These are phyloP conservation scores for Actenoides hombroni DNA, from an alignment of 2,113 vertebrate species.

Conservation along the genomic window DNA sequence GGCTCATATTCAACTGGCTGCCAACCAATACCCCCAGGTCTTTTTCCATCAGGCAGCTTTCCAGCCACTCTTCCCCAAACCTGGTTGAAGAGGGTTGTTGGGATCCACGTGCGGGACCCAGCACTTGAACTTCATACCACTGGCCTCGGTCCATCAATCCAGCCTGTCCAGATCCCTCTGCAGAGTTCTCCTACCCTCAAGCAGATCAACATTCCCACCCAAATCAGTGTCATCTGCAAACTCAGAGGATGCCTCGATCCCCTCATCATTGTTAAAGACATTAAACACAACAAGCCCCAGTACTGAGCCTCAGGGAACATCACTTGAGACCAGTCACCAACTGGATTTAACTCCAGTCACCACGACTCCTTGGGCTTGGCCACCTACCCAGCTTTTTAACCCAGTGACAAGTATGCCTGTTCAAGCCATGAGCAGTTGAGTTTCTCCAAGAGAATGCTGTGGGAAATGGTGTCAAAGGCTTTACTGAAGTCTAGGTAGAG, in stretches of 20 bases:
- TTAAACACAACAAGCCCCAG: neutral
- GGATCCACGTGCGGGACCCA: neutral
- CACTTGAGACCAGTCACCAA: neutral
- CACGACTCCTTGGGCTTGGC: no score
- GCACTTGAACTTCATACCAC: neutral
- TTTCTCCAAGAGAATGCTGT: no score
- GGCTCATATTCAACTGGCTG: neutral
- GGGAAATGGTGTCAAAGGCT: no score
- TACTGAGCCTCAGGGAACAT: neutral
- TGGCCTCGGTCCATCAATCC: neutral
- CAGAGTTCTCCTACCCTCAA: neutral
- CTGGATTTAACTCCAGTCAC: neutral
- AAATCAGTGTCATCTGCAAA: neutral
- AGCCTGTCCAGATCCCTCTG: neutral
- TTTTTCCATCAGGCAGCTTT: neutral
- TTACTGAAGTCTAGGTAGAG: no score
- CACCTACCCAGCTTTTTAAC: no score
- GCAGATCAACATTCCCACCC: neutral
- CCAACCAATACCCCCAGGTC: no score
- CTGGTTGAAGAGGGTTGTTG: neutral
- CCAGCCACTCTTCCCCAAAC: neutral
- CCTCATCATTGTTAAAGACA: neutral
- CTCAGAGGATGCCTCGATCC: neutral
- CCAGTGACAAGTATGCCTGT: no score
- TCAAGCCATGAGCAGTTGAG: no score